Evolutionary conservation across 1,140 invertebrate genomes (phyloP).

Genomic region (Drosophila obscura): DNA sequence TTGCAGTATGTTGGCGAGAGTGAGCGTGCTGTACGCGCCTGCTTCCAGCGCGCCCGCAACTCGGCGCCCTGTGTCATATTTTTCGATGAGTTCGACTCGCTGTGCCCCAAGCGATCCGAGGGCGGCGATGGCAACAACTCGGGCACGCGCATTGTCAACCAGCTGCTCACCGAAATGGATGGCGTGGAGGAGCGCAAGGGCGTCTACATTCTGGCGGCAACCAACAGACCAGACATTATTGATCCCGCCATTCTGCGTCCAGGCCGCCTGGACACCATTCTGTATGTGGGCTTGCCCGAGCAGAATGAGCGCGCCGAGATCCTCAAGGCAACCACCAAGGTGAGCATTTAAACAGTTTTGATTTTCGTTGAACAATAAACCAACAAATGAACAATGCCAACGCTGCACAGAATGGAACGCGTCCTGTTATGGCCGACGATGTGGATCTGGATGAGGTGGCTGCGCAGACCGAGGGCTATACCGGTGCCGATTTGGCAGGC

Average conservation of each 20-base stretch:
- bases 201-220: conserved; percentile 97
- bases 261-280: conserved; percentile 95
- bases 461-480: conserved; percentile 90
- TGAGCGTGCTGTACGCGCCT: conserved; percentile 96
- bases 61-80: conserved; percentile 99
- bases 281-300: conserved; percentile 96
- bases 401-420: conserved; percentile 88
- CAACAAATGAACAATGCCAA: neutral
- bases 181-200: conserved; percentile 94
- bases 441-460: conserved; percentile 91
- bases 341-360: conserved; percentile 73
- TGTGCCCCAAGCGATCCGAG: conserved; percentile 95
- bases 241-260: conserved; percentile 98
- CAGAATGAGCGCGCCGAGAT: conserved; percentile 93
- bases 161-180: conserved; percentile 99
- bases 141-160: conserved; percentile 95
- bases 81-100: conserved; percentile 99
- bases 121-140: conserved; percentile 89
- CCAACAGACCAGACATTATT: conserved; percentile 98
- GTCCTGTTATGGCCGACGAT: conserved; percentile 90
- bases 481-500: conserved; percentile 96
- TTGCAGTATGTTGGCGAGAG: conserved; percentile 98
- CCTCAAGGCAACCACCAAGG: conserved; percentile 95
- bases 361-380: neutral
- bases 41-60: conserved; percentile 96